A percentile compares a stretch with the other conserved stretches of the same genome.
phyloP scores from a whole-genome alignment of 1,140 invertebrate genomes.

The Coptotermes formosanus region DNA sequence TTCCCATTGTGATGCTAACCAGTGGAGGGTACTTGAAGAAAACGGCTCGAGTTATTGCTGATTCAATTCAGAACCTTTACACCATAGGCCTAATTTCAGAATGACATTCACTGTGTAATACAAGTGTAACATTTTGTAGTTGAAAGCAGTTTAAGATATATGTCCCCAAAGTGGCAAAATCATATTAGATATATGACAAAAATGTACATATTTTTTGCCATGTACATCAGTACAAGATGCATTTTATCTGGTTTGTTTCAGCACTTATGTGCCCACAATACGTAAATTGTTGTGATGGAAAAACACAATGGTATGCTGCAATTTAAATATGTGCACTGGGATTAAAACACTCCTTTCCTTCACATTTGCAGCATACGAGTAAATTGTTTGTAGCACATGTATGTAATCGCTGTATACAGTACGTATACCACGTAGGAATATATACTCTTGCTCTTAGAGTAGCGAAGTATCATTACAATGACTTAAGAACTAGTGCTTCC shows the following conservation, averaged over 20 bases:
- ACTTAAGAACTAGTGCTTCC: constrained; percentile 6
- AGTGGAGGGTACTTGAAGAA: constrained; percentile 79
- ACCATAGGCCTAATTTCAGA: constrained; percentile 43
- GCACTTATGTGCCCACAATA: too few species aligned
- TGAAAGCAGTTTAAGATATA: background rate
- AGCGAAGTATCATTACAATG: background rate
- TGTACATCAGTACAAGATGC: too few species aligned
- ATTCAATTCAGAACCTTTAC: constrained; percentile 75
- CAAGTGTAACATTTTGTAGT: background rate
- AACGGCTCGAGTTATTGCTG: constrained; percentile 76
- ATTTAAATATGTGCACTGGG: too few species aligned
- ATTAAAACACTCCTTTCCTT: too few species aligned
- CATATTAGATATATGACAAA: background rate
- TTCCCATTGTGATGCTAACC: constrained; percentile 85
- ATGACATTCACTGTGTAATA: background rate
- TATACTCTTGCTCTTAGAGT: background rate
- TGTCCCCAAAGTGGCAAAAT: background rate
- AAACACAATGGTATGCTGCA: too few species aligned
- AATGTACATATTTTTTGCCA: too few species aligned
- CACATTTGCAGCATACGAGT: too few species aligned
- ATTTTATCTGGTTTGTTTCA: too few species aligned
- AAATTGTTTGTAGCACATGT: too few species aligned
- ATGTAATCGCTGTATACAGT: background rate
- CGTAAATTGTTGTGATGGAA: too few species aligned
- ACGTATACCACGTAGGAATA: background rate